These are phyloP conservation scores for Lepidothrix coronata DNA, from an alignment of 2,113 vertebrate species.

Conservation along the genomic window DNA sequence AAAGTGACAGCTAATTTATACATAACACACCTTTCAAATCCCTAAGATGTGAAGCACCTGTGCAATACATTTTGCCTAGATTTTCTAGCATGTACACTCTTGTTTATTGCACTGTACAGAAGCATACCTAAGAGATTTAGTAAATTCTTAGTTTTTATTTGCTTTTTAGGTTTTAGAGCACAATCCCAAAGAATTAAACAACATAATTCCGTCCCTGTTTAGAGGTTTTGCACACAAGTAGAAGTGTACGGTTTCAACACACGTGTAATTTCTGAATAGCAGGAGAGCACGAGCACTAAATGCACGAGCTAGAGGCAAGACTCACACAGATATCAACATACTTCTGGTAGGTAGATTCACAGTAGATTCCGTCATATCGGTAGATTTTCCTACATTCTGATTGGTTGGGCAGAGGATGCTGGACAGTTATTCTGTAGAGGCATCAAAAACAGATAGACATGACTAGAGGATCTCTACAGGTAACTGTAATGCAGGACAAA, in stretches of 20 bases:
- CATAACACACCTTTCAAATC: constrained; percentile 92
- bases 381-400: constrained; percentile 88
- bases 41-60: constrained; percentile 89
- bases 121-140: constrained; percentile 72
- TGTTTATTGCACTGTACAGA: constrained; percentile 77
- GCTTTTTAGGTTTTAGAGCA: constrained; percentile 62
- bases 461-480: constrained; percentile 83
- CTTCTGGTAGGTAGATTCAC: constrained; percentile 87
- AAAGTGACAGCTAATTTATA: constrained; percentile 97
- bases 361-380: constrained; percentile 86
- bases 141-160: constrained; percentile 52
- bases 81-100: constrained; percentile 74
- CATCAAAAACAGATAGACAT: constrained; percentile 86
- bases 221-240: constrained; percentile 66
- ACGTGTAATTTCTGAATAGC: constrained; percentile 72
- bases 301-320: constrained; percentile 83
- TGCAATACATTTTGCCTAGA: constrained; percentile 81
- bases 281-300: constrained; percentile 81
- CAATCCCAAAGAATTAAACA: constrained; percentile 72
- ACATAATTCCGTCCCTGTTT: constrained; percentile 49
- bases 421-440: constrained; percentile 87
- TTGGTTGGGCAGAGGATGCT: constrained; percentile 86
- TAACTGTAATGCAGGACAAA: constrained; percentile 79
- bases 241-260: constrained; percentile 71
- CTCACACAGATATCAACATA: constrained; percentile 88